Conservation (phyloP, 2,797 vertebrate species). For the Sebastes paucispinis region DNA sequence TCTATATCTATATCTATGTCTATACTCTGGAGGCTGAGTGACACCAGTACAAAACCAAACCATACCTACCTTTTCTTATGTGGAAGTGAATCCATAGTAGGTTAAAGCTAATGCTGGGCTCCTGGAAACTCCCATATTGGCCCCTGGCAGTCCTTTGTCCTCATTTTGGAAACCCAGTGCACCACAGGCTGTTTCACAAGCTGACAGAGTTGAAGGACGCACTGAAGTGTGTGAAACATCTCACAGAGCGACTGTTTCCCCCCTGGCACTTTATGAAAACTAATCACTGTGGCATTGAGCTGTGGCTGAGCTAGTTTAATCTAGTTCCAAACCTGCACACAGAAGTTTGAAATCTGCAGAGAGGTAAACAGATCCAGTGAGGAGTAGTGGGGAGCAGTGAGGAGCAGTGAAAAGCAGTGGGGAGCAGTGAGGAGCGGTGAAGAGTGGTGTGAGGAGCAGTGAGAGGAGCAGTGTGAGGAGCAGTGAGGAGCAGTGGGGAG, state of each 20-base stretch:
- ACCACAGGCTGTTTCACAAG: background rate
- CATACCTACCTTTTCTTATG: background rate
- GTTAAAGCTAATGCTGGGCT: background rate
- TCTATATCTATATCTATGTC: background rate
- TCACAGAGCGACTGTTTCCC: slow-evolving; percentile 13
- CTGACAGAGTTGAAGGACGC: background rate
- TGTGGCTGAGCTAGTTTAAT: slow-evolving; percentile 49
- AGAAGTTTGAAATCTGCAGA: too few relatives aligned
- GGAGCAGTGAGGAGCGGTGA: accelerated
- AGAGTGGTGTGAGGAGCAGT: too few relatives aligned
- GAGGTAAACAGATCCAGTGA: background rate
- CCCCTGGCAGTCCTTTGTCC: background rate
- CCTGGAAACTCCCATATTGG: background rate
- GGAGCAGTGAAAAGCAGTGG: too few relatives aligned
- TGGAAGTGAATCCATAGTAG: too few relatives aligned
- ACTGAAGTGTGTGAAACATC: background rate
- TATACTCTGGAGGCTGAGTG: background rate
- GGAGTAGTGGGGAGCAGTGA: background rate
- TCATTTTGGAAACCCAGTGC: background rate
- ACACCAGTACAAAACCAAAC: background rate
- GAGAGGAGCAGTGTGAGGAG: too few relatives aligned
- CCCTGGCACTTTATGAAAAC: slow-evolving; percentile 29
- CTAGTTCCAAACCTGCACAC: slow-evolving; percentile 2
- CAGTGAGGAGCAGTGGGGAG: too few relatives aligned
- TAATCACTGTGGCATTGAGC: background rate